Percentiles rank a stretch among this genome's conserved stretches.
Conservation (phyloP, 2,888 invertebrate genomes). For the Ectobius pallidus region DNA sequence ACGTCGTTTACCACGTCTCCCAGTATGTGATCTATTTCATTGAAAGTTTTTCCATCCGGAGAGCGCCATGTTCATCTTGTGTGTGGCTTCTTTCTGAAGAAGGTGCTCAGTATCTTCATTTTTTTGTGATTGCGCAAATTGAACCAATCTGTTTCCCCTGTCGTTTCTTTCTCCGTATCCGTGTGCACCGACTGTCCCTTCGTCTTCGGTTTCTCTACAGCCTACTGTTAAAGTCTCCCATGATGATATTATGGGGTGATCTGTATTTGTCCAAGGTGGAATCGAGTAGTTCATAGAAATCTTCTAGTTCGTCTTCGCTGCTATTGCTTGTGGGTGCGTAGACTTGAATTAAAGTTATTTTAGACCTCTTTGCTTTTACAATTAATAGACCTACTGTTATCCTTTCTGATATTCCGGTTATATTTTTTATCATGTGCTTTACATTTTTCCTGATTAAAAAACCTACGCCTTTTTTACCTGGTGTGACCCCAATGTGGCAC, state of each 20-base stretch:
- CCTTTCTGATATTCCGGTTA: background rate
- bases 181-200: background rate
- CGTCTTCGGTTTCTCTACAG: background rate
- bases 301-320: conserved; percentile 4
- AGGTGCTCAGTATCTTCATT: background rate
- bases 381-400: background rate
- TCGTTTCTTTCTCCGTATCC: conserved; percentile 1
- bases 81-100: too few species aligned
- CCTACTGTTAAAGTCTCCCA: too few species aligned
- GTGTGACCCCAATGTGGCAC: background rate
- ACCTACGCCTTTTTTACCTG: background rate
- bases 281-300: conserved; percentile 4
- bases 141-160: background rate
- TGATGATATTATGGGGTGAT: background rate
- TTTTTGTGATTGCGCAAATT: background rate
- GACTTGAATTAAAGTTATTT: background rate
- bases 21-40: too few species aligned
- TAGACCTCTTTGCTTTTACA: too few species aligned
- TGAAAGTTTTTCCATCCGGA: too few species aligned
- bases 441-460: too few species aligned
- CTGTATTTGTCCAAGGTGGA: background rate
- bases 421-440: background rate
- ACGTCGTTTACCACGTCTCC: background rate
- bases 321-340: background rate
- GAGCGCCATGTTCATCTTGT: too few species aligned